Evolutionary conservation across 2,113 vertebrate genomes (phyloP), one percentile per base, ranked within the genome.

Genomic region (Jaculus jaculus): DNA sequence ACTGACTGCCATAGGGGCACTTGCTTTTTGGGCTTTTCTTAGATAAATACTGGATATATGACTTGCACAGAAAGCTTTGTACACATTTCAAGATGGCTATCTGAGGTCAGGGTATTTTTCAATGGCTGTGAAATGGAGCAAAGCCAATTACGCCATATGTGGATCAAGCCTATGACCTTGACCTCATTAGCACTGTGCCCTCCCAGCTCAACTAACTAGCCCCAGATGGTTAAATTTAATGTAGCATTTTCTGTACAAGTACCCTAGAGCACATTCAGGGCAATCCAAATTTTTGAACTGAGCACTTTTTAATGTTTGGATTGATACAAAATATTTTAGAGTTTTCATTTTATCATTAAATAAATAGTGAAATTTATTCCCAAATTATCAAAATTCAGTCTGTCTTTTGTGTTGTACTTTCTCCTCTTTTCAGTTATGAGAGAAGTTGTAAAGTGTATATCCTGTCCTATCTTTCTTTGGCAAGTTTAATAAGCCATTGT

Each of bases 401-500:
- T 89, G 68, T 92, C 86, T 97, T 96, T 97, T 39, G 94, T 96
- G 89, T 91, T 96, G 73, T 84, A 97, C 93, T 78, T 89, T 96
- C 84, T 95, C 73, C 90, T 96, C 90, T 92, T 90, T 95, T 92
- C 96, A 98, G 90, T 97, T 97, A 98, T 94, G 95, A 96, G 96
- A 96, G 79, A 94, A 94, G 69, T 71, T 95, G 87, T 98, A 98
- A 98, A 98, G 96, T 96, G 95, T 95, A 96, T 94, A 98, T 98
- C 97, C 97, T 98, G 96, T 94, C 95, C 97, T 96, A 77, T 72
- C 96, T 97, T 96, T 91, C 89, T 93, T 97, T 97, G 97, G 95
- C 92, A 97, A 94, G 95, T 98, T 98, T 98, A 98, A 98, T 87
- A 96, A 98, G 96, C 94, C 96, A 96, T 97, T 97, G 97, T 98